Conservation (phyloP, 2,797 vertebrate genomes). For the Craterocephalus amniculus region DNA sequence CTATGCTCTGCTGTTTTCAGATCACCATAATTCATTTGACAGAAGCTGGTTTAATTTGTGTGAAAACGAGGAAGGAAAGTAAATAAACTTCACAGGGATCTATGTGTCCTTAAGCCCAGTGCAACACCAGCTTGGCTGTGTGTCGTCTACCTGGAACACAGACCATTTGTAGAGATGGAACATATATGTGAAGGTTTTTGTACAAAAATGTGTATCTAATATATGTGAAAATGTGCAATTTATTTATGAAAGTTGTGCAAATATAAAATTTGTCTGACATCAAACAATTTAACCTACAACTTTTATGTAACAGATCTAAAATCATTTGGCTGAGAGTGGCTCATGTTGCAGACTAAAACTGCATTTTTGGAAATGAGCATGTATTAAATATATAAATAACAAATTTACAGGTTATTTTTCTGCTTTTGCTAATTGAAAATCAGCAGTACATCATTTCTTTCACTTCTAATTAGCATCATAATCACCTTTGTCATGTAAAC, state of each 20-base stretch:
- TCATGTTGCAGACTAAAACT: neutral
- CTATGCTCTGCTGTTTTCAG: constrained; percentile 50
- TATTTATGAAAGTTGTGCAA: neutral
- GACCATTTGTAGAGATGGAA: constrained; percentile 12
- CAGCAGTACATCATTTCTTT: neutral
- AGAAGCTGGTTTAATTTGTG: constrained; percentile 33
- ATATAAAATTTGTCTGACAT: too few relatives aligned
- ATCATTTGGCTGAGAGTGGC: neutral
- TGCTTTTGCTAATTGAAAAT: neutral
- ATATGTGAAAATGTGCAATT: constrained; percentile 2
- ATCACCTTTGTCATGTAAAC: neutral
- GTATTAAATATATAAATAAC: constrained; percentile 2
- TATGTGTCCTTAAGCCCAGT: constrained; percentile 28
- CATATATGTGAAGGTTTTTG: constrained; percentile 10
- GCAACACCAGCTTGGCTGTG: constrained; percentile 36
- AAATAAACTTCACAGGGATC: constrained; percentile 14
- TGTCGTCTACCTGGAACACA: constrained; percentile 39
- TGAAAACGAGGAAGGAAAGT: constrained; percentile 12
- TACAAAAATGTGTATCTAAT: neutral
- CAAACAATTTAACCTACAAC: neutral
- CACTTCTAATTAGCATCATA: neutral
- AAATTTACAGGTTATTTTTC: neutral
- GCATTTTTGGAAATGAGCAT: neutral
- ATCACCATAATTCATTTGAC: constrained; percentile 36
- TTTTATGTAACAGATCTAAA: neutral